phyloP scores from a whole-genome alignment of 2,113 vertebrate species.

The Tautogolabrus adspersus region DNA sequence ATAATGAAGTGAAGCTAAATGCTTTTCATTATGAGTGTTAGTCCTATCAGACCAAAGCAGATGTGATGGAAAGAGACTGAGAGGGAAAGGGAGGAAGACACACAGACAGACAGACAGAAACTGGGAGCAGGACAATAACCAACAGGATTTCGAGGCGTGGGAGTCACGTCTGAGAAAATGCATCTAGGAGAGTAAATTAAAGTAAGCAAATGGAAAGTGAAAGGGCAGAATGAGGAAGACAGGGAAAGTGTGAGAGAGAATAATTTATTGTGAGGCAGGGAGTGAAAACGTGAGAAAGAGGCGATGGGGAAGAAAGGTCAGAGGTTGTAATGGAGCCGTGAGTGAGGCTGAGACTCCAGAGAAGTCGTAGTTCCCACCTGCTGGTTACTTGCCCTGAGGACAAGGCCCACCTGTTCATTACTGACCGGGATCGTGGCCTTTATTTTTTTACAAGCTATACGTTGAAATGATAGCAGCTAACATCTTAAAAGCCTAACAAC shows the following conservation, averaged over 20 bases:
- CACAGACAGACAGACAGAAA: slow-evolving; percentile 32
- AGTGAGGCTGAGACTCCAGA: slow-evolving; percentile 17
- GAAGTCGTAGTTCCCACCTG: slow-evolving; percentile 34
- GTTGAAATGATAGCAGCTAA: slow-evolving; percentile 10
- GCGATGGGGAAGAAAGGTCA: slow-evolving; percentile 13
- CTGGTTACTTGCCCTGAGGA: slow-evolving; percentile 42
- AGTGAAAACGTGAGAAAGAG: slow-evolving; percentile 17
- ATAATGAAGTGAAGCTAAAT: slow-evolving; percentile 59
- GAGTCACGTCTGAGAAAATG: slow-evolving; percentile 56
- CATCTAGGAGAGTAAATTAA: slow-evolving; percentile 63
- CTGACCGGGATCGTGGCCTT: slow-evolving; percentile 42
- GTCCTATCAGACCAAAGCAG: slow-evolving; percentile 38
- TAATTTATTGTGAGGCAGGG: slow-evolving; percentile 30
- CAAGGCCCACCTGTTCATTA: slow-evolving; percentile 36
- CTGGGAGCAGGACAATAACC: slow-evolving; percentile 27
- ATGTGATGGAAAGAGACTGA: slow-evolving; percentile 11
- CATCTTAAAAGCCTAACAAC: slow-evolving; percentile 19
- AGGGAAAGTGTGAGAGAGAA: slow-evolving; percentile 19
- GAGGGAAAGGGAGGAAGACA: slow-evolving; percentile 2
- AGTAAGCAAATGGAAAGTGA: slow-evolving; percentile 63
- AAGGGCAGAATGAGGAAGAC: slow-evolving; percentile 50
- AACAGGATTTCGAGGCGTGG: slow-evolving; percentile 1
- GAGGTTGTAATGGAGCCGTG: slow-evolving; percentile 14
- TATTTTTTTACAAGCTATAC: slow-evolving; percentile 10
- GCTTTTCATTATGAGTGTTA: slow-evolving; percentile 53